These are phyloP conservation scores for Trididemnum miniatum DNA, from an alignment of 23 tunicate species.

Conservation along the genomic window DNA sequence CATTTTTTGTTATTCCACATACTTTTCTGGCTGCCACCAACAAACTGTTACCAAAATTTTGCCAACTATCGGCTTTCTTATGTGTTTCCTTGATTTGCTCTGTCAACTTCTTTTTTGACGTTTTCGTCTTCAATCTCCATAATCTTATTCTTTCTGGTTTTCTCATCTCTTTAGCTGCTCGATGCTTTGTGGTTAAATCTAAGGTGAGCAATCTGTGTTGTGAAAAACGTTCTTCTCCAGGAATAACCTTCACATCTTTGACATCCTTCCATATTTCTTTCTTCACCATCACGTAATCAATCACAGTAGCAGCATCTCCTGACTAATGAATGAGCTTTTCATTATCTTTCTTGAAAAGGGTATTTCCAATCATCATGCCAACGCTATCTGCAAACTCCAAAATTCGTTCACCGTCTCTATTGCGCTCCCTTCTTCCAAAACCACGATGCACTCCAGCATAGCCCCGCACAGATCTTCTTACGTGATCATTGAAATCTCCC, in stretches of 20 bases:
- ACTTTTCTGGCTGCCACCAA: no score
- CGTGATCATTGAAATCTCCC: conserved; percentile 12
- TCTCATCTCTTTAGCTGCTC: not conserved
- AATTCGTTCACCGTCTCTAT: conserved; percentile 8
- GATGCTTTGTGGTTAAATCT: not conserved
- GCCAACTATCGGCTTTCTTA: no score
- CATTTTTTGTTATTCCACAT: no score
- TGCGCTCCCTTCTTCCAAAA: conserved; percentile 4
- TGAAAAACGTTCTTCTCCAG: not conserved
- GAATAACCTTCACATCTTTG: conserved; percentile 3
- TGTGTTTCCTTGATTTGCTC: no score
- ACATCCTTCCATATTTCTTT: not conserved
- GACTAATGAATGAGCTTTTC: not conserved
- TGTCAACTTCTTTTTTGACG: no score
- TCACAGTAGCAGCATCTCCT: not conserved
- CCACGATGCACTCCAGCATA: conserved; percentile 23
- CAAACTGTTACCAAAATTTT: no score
- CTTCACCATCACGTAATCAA: not conserved
- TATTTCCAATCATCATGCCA: not conserved
- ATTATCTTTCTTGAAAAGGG: not conserved
- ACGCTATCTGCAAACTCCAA: conserved; percentile 13
- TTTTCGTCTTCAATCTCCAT: not conserved
- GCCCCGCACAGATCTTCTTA: not conserved
- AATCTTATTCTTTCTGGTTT: not conserved
- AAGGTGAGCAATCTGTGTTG: conserved; percentile 9